Conservation (phyloP, 2,113 vertebrate species). For the Podarcis cretensis region DNA sequence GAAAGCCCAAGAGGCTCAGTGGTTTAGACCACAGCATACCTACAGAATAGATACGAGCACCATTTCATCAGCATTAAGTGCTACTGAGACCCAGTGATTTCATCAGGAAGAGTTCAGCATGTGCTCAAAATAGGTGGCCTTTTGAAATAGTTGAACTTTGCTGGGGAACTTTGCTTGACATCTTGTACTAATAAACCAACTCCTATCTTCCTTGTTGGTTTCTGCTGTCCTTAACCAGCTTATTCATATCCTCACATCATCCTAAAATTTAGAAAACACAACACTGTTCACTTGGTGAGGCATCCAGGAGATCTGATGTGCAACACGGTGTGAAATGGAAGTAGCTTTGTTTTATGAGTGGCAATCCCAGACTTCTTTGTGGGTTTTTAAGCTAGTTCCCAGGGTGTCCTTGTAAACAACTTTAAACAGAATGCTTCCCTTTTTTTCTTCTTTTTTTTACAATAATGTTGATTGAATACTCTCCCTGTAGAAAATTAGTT, state of each 20-base stretch:
- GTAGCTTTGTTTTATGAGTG: not conserved
- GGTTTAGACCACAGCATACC: too few relatives aligned
- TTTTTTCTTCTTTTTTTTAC: too few relatives aligned
- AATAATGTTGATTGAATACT: not conserved
- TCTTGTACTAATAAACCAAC: not conserved
- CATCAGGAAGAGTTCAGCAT: not conserved
- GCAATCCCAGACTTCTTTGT: not conserved
- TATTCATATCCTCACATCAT: not conserved
- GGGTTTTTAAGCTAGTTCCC: not conserved
- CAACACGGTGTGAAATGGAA: fast-evolving
- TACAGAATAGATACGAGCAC: not conserved
- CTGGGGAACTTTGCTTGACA: not conserved
- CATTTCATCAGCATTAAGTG: not conserved
- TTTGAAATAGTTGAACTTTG: not conserved
- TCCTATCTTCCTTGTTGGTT: not conserved
- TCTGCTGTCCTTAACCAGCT: not conserved
- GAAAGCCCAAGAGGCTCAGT: too few relatives aligned
- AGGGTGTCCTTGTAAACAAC: not conserved
- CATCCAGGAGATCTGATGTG: too few relatives aligned
- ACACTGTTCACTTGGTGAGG: not conserved
- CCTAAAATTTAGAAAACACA: not conserved
- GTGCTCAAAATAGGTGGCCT: not conserved
- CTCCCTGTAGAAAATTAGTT: conserved; percentile 20
- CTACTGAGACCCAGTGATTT: not conserved
- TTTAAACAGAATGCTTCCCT: not conserved